Evolutionary conservation across 2,888 invertebrate genomes (phyloP), one percentile per base, ranked within the genome.

Genomic region (Limnephilus lunatus): DNA sequence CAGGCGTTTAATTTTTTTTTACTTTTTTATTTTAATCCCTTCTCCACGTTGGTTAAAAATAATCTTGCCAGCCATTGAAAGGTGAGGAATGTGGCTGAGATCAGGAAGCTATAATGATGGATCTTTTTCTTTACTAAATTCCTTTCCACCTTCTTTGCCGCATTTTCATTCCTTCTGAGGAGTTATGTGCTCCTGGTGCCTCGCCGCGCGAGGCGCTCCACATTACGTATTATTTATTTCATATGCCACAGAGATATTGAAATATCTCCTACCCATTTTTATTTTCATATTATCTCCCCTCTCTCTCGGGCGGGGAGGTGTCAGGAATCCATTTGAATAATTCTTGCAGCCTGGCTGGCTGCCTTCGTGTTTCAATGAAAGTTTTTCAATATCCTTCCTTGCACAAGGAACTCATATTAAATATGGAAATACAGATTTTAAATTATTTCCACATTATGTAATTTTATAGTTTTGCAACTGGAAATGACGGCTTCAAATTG

Each of bases 301-400:
- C 25, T 39, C 31, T 32, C 30, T 19, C 85, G 39, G 11, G 25
- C 9, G 25, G 25, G 12, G 39, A 87, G 87, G 87, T 87, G 87
- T 87, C 87, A 11, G 87, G 87, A 87, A 87, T 87, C 87, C 68
- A 87, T 87, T 87, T 87, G 68, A 87, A 87, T 87, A 53, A 53
- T 87, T 68, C 35, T 53, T 68, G 31, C 68, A 87, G 87, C 68
- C 87, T 87, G 53, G 87, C 87, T 87, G 30, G 32, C 19, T 48
- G 31, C 31, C 32, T 53, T 85, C 85, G 85, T 19, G 39, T 85
- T 85, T 39, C 15, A 35, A 82, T n/a, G 35, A 39, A 39, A 85
- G 39, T 39, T 85, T 85, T 39, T 39, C 85, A 85, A 85, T 85
- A 85, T 85, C 82, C 68, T 68, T 68, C 68, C 68, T 25, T 68